Evolutionary conservation across 2,797 vertebrate genomes (phyloP).

Genomic region (Propithecus deckenii): DNA sequence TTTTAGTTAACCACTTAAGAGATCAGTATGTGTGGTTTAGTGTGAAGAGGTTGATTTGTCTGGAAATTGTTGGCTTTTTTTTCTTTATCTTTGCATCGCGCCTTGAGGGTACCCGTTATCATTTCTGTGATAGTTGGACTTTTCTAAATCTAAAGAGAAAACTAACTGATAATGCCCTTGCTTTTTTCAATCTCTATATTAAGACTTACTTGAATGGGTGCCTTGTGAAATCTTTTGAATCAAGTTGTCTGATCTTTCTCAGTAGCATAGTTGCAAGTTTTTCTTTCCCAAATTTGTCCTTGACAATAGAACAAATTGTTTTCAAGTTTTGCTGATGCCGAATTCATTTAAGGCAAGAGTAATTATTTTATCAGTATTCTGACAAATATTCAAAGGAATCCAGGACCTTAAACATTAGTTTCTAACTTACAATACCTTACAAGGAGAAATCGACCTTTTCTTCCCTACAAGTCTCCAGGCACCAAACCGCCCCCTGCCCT

Average conservation of each 20-base stretch:
- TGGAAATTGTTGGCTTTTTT: not conserved
- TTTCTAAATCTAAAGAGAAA: slow-evolving; percentile 10
- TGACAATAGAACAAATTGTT: slow-evolving; percentile 60
- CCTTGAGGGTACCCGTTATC: not conserved
- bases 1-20: not conserved
- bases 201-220: slow-evolving; percentile 41
- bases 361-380: not conserved
- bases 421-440: not conserved
- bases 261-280: slow-evolving; percentile 59
- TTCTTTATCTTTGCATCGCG: not conserved
- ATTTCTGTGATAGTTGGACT: not conserved
- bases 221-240: slow-evolving; percentile 49
- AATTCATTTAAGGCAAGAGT: slow-evolving; percentile 9
- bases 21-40: slow-evolving; percentile 16
- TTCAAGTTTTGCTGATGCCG: slow-evolving; percentile 48
- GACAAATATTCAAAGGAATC: not conserved
- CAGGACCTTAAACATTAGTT: not conserved
- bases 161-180: not conserved
- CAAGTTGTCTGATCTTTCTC: slow-evolving; percentile 65
- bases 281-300: slow-evolving; percentile 50
- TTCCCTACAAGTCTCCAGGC: not conserved
- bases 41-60: not conserved
- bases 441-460: not conserved
- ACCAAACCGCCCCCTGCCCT: not conserved
- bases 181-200: not conserved